phyloP scores from a whole-genome alignment of 2,113 vertebrate species.

The Lophotis ruficrista region DNA sequence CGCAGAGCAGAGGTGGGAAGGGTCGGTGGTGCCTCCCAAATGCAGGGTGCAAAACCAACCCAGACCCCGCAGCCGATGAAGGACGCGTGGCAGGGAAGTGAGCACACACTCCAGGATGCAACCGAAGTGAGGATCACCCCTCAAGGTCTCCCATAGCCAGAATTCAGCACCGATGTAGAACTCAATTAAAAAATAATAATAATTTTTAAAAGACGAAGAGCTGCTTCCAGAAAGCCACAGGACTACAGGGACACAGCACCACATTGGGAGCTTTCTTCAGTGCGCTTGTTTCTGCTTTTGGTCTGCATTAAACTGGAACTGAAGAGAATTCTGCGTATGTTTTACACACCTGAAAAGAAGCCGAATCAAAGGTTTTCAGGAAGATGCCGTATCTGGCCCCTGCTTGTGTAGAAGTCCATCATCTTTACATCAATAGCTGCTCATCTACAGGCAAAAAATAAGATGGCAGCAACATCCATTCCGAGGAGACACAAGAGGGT shows the following conservation, averaged over 20 bases:
- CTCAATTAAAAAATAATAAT: background rate
- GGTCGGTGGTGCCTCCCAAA: background rate
- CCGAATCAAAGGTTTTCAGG: background rate
- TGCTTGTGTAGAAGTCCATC: background rate
- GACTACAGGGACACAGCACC: background rate
- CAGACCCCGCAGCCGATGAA: background rate
- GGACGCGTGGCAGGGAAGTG: background rate
- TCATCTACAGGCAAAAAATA: background rate
- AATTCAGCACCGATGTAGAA: background rate
- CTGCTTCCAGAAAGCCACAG: background rate
- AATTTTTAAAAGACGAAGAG: background rate
- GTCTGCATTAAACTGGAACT: background rate
- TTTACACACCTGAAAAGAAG: background rate
- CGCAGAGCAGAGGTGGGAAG: background rate
- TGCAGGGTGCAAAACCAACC: background rate
- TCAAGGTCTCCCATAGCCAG: background rate
- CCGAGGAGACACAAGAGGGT: background rate
- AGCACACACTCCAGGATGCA: background rate
- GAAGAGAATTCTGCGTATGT: background rate
- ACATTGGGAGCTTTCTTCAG: background rate
- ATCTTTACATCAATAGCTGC: background rate
- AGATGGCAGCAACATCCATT: background rate
- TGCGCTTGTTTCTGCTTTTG: background rate
- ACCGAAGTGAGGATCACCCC: background rate
- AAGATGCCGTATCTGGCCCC: background rate